These are phyloP conservation scores for Erythrocercus mccallii DNA, from an alignment of 2,113 vertebrate genomes.

Conservation along the genomic window DNA sequence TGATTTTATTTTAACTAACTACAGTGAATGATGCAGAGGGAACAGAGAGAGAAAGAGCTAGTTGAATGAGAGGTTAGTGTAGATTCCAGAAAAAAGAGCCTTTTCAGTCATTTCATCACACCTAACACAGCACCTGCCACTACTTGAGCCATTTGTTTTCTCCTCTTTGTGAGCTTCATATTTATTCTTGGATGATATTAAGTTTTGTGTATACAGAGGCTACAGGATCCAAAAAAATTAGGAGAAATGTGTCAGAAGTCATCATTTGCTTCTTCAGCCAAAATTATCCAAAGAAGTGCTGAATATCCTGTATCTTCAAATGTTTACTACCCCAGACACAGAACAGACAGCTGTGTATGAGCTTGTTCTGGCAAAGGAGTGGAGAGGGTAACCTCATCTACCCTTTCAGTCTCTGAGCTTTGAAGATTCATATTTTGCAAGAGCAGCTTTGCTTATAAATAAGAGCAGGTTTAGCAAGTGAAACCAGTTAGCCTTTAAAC, in stretches of 20 bases:
- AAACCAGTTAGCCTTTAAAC: slow-evolving; percentile 27
- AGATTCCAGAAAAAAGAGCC: neutral
- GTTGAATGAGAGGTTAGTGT: neutral
- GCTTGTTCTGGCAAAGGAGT: neutral
- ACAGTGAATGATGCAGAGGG: neutral
- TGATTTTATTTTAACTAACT: slow-evolving; percentile 13
- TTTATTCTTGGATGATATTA: neutral
- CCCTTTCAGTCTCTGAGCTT: slow-evolving; percentile 20
- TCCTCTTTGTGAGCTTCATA: neutral
- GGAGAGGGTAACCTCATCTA: slow-evolving; percentile 32
- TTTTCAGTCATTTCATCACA: slow-evolving; percentile 4
- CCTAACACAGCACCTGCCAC: neutral
- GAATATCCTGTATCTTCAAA: neutral
- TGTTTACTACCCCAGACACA: neutral
- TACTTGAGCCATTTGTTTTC: neutral
- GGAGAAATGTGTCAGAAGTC: neutral
- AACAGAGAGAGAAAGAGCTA: neutral
- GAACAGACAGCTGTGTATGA: neutral
- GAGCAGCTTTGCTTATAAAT: slow-evolving; percentile 39
- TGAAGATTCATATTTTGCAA: slow-evolving; percentile 45
- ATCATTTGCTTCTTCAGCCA: neutral
- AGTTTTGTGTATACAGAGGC: neutral
- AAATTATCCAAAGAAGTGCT: neutral
- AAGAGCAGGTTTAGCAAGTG: slow-evolving; percentile 44
- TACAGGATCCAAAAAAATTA: neutral